phyloP scores from a whole-genome alignment of 1,140 invertebrate species.

The Pseudomyrmex sp. region DNA sequence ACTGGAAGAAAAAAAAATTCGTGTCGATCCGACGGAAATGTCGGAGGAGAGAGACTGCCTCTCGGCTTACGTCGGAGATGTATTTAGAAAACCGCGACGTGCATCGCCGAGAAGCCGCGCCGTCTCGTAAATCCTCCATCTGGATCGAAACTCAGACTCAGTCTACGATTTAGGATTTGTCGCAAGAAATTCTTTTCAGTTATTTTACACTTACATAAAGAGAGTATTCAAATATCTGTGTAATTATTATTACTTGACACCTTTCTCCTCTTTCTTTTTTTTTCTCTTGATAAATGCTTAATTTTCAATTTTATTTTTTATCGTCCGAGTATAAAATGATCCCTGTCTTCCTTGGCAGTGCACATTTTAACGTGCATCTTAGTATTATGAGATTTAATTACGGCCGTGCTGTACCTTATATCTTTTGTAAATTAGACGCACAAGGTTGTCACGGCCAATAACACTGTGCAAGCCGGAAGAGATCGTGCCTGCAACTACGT shows the following conservation, averaged over 20 bases:
- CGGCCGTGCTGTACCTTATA: conserved; percentile 6
- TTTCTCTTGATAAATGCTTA: no score
- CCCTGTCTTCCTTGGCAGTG: background rate
- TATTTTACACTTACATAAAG: no score
- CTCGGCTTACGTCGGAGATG: conserved; percentile 33
- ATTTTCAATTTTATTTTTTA: background rate
- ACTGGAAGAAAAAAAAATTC: conserved; percentile 49
- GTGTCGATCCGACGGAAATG: conserved; percentile 49
- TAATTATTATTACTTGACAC: background rate
- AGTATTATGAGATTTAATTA: conserved; percentile 49
- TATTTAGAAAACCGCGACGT: conserved; percentile 42
- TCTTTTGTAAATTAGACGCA: conserved; percentile 44
- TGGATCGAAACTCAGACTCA: no score
- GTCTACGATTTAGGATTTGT: no score
- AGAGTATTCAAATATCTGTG: background rate
- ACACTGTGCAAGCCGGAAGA: conserved; percentile 50
- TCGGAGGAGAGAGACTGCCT: conserved; percentile 6
- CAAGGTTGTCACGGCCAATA: conserved; percentile 50
- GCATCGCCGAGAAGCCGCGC: conserved; percentile 20
- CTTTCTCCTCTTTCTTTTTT: no score
- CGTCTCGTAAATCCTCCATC: conserved; percentile 44
- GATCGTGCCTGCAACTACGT: conserved; percentile 45
- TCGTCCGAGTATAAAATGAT: background rate
- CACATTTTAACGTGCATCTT: conserved; percentile 24
- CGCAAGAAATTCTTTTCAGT: background rate